Percentiles rank a stretch among this genome's conserved stretches.
Evolutionary conservation across 2,113 vertebrate genomes (phyloP).

Genomic region (Echinops telfairi): DNA sequence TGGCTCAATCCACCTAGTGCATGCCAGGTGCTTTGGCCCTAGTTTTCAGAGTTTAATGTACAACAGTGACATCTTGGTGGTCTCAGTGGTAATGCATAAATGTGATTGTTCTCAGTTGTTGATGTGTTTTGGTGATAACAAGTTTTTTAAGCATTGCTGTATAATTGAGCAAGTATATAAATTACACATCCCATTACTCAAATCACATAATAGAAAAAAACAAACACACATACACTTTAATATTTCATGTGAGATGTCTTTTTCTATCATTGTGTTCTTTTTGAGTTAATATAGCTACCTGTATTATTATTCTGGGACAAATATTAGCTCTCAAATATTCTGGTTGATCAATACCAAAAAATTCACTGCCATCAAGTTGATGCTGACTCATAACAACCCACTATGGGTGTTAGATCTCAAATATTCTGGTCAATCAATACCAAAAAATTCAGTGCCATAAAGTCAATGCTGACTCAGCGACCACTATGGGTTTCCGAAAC

Average conservation of each 20-base stretch:
- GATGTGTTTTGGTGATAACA: conserved; percentile 48
- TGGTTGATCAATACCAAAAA: not conserved
- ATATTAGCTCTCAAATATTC: conserved; percentile 40
- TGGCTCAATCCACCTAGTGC: conserved; percentile 17
- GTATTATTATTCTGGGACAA: conserved; percentile 35
- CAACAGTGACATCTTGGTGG: conserved; percentile 60
- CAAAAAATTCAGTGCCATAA: not conserved
- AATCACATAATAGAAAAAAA: conserved; percentile 55
- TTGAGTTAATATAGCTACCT: conserved; percentile 44
- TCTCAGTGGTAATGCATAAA: conserved; percentile 60
- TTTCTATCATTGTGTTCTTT: conserved; percentile 23
- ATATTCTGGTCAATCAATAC: conserved; percentile 31
- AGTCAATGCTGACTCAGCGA: not conserved
- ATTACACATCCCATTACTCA: conserved; percentile 33
- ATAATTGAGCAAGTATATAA: conserved; percentile 19
- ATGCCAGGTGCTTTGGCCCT: conserved; percentile 54
- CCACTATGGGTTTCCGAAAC: no score
- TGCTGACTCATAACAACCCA: not conserved
- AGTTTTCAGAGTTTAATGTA: conserved; percentile 59
- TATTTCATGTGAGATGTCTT: conserved; percentile 40
- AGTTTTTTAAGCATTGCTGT: conserved; percentile 52
- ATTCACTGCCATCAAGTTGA: not conserved
- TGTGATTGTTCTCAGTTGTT: conserved; percentile 51
- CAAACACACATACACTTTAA: conserved; percentile 41
- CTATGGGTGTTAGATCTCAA: not conserved